Percentiles rank a stretch among this genome's conserved stretches.
These are phyloP conservation scores for Aspidiotus rigidus DNA, from an alignment of 2,888 invertebrate genomes.

Conservation along the genomic window DNA sequence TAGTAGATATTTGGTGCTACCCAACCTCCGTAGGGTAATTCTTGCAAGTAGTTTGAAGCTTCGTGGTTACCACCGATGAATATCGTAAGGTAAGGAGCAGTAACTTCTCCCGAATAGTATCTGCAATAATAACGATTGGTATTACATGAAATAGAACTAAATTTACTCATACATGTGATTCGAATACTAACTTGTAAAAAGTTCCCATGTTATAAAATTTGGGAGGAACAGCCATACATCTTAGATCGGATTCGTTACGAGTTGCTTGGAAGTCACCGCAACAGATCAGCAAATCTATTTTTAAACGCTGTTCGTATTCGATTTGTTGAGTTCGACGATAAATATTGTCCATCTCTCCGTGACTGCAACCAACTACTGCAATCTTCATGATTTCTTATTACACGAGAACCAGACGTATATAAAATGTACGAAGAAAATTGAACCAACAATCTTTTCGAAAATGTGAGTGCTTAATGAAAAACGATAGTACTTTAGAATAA, in stretches of 20 bases:
- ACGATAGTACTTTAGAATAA: too few species aligned
- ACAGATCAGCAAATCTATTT: slow-evolving; percentile 85
- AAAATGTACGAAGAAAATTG: too few species aligned
- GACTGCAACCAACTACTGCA: slow-evolving; percentile 95
- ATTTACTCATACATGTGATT: background rate
- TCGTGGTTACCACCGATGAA: slow-evolving; percentile 99
- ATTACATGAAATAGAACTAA: background rate
- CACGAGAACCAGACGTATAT: too few species aligned
- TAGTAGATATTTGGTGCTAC: slow-evolving; percentile 97
- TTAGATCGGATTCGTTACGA: slow-evolving; percentile 76
- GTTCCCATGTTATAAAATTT: slow-evolving; percentile 83
- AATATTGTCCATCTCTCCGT: slow-evolving; percentile 93
- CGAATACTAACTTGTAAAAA: slow-evolving; percentile 72
- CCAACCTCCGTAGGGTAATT: slow-evolving; percentile 97
- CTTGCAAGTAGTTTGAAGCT: slow-evolving; percentile 92
- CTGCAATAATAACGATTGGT: slow-evolving; percentile 47
- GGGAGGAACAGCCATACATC: slow-evolving; percentile 89
- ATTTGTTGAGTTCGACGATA: slow-evolving; percentile 72
- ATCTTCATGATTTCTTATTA: slow-evolving; percentile 59
- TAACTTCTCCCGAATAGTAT: slow-evolving; percentile 85
- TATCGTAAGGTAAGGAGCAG: slow-evolving; percentile 82
- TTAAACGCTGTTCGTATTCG: slow-evolving; percentile 62
- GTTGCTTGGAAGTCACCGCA: slow-evolving; percentile 98
- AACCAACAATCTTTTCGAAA: background rate
- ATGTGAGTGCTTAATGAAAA: too few species aligned